Base-by-base conservation (phyloP, 2,113 vertebrate species). In the Melozone crissalis region DNA sequence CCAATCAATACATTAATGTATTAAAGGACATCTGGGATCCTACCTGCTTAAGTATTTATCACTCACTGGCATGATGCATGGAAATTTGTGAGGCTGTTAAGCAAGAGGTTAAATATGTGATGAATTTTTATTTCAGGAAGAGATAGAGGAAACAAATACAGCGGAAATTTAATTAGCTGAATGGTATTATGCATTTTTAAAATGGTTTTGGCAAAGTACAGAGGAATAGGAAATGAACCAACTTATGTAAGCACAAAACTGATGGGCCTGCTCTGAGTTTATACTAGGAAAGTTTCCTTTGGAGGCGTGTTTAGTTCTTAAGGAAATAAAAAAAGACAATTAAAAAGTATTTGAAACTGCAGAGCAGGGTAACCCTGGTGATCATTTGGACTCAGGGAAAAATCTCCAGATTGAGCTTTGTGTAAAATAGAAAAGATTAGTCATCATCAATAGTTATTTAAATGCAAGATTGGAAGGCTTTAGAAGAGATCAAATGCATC, bases 121-220 rank as follows among this genome's bases (percentile, higher is more conserved):
- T 39, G 54, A 71, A 74, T 69, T 92, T 95, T 94, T 87, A 63
- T 80, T 91, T 94, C 58, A 74, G 73, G 52, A 91, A 89, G 84
- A 84, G 62, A 82, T 71, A 89, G 72, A 96, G 65, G 58, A 89
- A 93, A 92, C 28, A 95, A 94, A 93, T 59, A 63, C 47, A 75
- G 77, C 3, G 5, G 74, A 90, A 96, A 95, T 84, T 86, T 94
- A 76, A 96, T 93, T 93, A 91, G 80, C 28, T 23, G 69, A 94
- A 71, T 46, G 68, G 77, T 83, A 90, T 89, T 63, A 87, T 89
- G 71, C 23, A 77, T 96, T 89, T 95, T 93, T 62, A 62, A 95
- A 92, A 76, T 72, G n/a, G 28, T 44, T 94, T 95, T 84, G 87
- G 55, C 55, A 68, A 93, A 90, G 47, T 62, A 76, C 67, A 77